These are phyloP conservation scores for Spatula clypeata DNA, from an alignment of 2,797 vertebrate genomes.

Conservation along the genomic window DNA sequence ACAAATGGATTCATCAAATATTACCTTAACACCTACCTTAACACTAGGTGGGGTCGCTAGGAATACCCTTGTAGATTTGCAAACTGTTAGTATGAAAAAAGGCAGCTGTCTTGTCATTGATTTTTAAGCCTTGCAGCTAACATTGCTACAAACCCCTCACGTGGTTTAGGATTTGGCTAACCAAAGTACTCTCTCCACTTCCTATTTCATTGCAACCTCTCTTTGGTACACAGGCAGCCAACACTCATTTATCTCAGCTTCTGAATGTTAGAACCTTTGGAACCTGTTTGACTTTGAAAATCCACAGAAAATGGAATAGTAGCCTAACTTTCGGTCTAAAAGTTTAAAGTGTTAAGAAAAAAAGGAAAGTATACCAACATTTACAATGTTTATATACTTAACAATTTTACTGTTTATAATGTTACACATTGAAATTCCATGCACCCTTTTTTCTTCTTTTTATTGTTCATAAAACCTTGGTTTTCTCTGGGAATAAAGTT, in stretches of 20 bases:
- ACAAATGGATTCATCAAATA: background rate
- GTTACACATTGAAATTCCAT: background rate
- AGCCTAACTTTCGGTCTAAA: background rate
- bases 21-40: background rate
- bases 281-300: background rate
- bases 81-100: background rate
- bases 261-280: background rate
- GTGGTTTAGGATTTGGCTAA: background rate
- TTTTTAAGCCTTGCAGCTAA: background rate
- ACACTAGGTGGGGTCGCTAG: background rate
- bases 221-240: background rate
- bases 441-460: background rate
- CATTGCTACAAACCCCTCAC: rapidly evolving
- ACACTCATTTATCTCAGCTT: background rate
- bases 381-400: background rate
- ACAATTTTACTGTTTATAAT: background rate
- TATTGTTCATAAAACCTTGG: background rate
- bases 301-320: background rate
- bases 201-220: background rate
- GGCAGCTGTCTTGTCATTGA: background rate
- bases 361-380: background rate
- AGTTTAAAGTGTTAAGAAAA: background rate
- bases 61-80: background rate
- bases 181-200: background rate
- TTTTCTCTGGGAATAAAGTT: background rate